These are phyloP conservation scores for Cerceris ruficornis DNA, from an alignment of 2,888 invertebrate genomes.

Conservation along the genomic window DNA sequence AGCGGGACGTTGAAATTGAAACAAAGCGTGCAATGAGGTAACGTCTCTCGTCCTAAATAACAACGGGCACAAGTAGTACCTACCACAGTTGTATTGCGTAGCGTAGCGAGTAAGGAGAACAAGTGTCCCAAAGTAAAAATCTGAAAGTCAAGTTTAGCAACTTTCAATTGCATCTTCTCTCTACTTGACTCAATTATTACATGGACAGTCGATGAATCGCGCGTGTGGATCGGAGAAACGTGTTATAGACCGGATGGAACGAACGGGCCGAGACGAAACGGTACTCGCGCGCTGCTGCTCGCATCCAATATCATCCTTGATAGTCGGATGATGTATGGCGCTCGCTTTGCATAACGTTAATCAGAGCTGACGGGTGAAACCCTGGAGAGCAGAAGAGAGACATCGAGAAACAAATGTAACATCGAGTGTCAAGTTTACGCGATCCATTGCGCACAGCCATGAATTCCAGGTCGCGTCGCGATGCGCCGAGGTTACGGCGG, in stretches of 20 bases:
- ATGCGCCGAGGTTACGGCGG: not conserved
- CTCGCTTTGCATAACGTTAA: slow-evolving; percentile 27
- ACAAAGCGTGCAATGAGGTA: not conserved
- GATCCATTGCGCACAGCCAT: slow-evolving; percentile 9
- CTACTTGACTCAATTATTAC: slow-evolving; percentile 34
- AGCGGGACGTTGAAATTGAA: no score
- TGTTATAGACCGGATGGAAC: slow-evolving; percentile 14
- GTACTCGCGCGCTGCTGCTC: not conserved
- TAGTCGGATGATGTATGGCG: slow-evolving; percentile 41
- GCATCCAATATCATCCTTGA: slow-evolving; percentile 21
- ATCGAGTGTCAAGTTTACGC: slow-evolving; percentile 47
- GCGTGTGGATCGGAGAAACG: not conserved
- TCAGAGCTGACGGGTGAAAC: slow-evolving; percentile 16
- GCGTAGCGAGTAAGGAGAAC: slow-evolving; percentile 31
- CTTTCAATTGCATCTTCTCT: slow-evolving; percentile 29
- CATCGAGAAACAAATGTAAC: slow-evolving; percentile 13
- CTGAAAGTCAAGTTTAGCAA: slow-evolving; percentile 56
- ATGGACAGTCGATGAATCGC: slow-evolving; percentile 28
- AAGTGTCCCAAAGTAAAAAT: slow-evolving; percentile 53
- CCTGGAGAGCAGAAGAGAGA: slow-evolving; percentile 3
- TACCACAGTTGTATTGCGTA: slow-evolving; percentile 9
- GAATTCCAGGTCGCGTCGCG: slow-evolving; percentile 17
- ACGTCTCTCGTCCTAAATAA: slow-evolving; percentile 31
- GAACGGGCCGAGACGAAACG: slow-evolving; percentile 8
- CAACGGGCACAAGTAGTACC: not conserved